These are phyloP conservation scores for Picus viridis DNA, from an alignment of 2,797 vertebrate species.

Conservation along the genomic window DNA sequence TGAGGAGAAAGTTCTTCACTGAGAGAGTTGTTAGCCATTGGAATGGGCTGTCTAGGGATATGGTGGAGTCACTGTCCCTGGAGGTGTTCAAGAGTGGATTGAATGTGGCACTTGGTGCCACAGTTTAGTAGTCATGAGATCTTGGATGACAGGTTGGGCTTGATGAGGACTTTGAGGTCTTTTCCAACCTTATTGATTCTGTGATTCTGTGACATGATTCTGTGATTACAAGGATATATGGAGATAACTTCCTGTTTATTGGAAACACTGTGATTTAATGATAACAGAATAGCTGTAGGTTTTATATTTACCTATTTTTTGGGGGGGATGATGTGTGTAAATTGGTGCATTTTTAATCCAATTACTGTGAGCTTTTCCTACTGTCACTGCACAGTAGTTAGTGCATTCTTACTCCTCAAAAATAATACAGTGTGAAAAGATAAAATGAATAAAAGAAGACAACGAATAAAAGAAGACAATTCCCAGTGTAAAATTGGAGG, in stretches of 20 bases:
- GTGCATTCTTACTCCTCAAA: not conserved
- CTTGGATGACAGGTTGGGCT: too few relatives aligned
- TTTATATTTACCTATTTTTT: slow-evolving; percentile 20
- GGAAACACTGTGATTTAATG: not conserved
- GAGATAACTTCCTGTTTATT: not conserved
- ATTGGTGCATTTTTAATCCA: slow-evolving; percentile 20
- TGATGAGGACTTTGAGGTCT: too few relatives aligned
- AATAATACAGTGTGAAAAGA: not conserved
- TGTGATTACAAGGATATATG: not conserved
- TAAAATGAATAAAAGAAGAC: not conserved
- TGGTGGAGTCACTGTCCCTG: too few relatives aligned
- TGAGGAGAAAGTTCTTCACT: not conserved
- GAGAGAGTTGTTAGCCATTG: too few relatives aligned
- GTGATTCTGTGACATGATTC: too few relatives aligned
- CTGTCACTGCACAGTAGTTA: not conserved
- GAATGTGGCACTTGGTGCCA: too few relatives aligned
- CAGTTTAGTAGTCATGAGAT: too few relatives aligned
- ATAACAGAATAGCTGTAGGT: not conserved
- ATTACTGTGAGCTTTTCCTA: not conserved
- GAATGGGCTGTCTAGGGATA: too few relatives aligned
- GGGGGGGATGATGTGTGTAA: not conserved
- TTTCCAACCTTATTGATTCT: too few relatives aligned
- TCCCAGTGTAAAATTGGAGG: not conserved
- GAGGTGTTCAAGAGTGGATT: too few relatives aligned
- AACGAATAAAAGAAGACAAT: not conserved